Base-by-base conservation (phyloP, 2,113 vertebrate genomes). In the Dinomys branickii region DNA sequence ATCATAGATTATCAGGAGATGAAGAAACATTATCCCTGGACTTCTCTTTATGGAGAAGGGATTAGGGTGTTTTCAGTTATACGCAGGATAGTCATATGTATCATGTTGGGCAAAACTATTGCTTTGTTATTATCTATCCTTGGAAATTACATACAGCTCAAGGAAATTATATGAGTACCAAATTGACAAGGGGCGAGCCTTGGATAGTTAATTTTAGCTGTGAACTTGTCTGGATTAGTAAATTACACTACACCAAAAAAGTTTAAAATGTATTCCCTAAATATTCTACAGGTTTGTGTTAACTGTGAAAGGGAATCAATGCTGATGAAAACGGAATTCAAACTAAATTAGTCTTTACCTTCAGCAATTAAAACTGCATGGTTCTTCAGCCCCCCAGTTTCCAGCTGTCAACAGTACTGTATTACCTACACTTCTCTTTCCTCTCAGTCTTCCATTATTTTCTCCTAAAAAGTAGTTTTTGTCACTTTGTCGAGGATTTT, bases 381-480 rank as follows among this genome's bases (percentile, higher is more conserved):
- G 0, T 71, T 41, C n/a, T 0, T 11, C 77, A n/a, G 41, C 65
- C 77, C 22, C 71, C 73, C 35, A 69, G 6, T 11, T 73, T 61
- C 73, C 41, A 69, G 7, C 30, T 81, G 71, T 10, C 41, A 4
- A 59, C 50, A 47, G 73, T 26, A 63, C 22, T 92, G 65, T 77
- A 7, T 82, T 63, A 16, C 47, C 54, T 59, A 47, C 30, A n/a
- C 47, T 67, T 61, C 50, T 89, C 65, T 91, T 88, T 65, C 24
- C 12, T 84, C 90, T 78, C 54, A 65, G 19, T 28, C 50, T 88
- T 38, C 33, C 54, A 38, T 59, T 16, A 41, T 77, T 86, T 47
- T 85, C 63, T 77, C 80, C 63, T 44, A 59, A 95, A 94, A 88
- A 24, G 38, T 85, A 35, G 47, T 26, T 90, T 92, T 69, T 78